phyloP scores from a whole-genome alignment of 1,140 invertebrate species.

The Vollenhovia emeryi region DNA sequence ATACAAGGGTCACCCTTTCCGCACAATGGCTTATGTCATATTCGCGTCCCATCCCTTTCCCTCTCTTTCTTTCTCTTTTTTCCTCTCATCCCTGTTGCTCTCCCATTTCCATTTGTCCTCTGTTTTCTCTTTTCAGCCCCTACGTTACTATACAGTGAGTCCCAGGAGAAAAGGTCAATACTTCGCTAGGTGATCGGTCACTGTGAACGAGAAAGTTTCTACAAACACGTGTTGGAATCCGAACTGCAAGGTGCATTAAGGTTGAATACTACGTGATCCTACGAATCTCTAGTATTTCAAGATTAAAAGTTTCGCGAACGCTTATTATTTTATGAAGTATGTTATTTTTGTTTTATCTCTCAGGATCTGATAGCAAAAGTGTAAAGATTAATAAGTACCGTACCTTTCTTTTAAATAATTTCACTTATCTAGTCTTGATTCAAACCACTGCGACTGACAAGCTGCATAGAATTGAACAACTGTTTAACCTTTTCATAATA shows the following conservation, averaged over 20 bases:
- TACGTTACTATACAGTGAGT: neutral
- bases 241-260: neutral
- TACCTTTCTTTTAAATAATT: neutral
- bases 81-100: neutral
- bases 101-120: neutral
- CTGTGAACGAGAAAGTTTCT: conserved; percentile 26
- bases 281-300: neutral
- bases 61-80: neutral
- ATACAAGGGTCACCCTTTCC: conserved; percentile 49
- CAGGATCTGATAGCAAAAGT: neutral
- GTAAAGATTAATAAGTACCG: neutral
- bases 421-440: neutral
- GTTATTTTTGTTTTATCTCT: neutral
- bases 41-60: conserved; percentile 7
- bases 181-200: conserved; percentile 21
- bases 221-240: conserved; percentile 16
- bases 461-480: neutral
- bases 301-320: neutral
- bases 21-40: conserved; percentile 73
- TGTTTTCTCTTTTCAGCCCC: conserved; percentile 17
- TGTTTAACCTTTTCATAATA: too few species aligned
- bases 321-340: neutral
- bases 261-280: neutral
- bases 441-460: neutral
- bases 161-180: conserved; percentile 40